A percentile compares a stretch with the other conserved stretches of the same genome.
phyloP scores from a whole-genome alignment of 2,113 vertebrate species.

The Parus major region DNA sequence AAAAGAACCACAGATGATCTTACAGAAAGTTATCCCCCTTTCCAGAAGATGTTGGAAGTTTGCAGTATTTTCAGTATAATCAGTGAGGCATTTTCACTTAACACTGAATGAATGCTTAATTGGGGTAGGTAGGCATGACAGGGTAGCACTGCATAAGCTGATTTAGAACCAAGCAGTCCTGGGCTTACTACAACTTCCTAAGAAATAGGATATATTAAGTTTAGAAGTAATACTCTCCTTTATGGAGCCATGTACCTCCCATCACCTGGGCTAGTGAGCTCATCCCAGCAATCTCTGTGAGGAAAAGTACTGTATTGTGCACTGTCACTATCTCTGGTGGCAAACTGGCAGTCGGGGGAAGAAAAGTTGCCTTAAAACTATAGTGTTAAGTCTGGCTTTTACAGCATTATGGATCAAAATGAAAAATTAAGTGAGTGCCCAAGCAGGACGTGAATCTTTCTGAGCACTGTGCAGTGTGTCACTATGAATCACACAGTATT shows the following conservation, averaged over 20 bases:
- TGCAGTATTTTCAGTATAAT: neutral
- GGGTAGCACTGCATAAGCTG: neutral
- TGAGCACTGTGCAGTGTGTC: conserved; percentile 20
- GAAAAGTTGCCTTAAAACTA: neutral
- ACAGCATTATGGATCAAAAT: neutral
- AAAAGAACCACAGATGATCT: neutral
- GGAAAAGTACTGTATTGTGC: neutral
- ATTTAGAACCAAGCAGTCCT: neutral
- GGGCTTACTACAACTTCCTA: neutral
- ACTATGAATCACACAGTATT: conserved; percentile 1
- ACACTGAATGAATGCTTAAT: fast-evolving
- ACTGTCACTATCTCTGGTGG: neutral
- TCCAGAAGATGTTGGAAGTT: neutral
- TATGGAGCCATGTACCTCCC: fast-evolving
- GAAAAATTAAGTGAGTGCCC: conserved; percentile 15
- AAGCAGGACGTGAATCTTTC: neutral
- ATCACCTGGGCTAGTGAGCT: neutral
- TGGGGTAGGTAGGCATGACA: neutral
- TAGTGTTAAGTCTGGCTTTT: neutral
- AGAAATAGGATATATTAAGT: neutral
- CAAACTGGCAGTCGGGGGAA: fast-evolving
- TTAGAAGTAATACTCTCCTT: neutral
- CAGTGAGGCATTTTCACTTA: neutral
- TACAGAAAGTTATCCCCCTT: neutral
- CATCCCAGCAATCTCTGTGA: neutral